Evolutionary conservation across 53 echinoderm and acorn worm species (phyloP).

Genomic region (Henricia sp.): DNA sequence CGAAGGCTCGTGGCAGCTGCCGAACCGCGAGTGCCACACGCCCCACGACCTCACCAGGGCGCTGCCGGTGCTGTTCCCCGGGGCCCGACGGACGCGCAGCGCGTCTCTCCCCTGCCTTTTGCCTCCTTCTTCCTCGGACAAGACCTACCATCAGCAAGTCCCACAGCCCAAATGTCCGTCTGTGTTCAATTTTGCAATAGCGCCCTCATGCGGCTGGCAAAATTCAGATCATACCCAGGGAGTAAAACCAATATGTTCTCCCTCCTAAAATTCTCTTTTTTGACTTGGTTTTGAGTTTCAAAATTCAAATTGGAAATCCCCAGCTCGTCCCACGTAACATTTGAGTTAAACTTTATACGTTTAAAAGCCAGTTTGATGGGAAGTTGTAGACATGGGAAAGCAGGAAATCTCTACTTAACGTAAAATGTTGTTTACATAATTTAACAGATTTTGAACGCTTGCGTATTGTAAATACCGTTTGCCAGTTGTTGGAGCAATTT

Average conservation of each 20-base stretch:
- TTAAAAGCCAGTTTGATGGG: no score
- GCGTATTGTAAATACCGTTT: no score
- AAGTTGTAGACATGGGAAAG: no score
- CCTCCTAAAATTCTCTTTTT: constrained; percentile 28
- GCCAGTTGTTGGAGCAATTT: no score
- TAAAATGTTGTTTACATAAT: no score
- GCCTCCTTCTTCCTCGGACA: constrained; percentile 16
- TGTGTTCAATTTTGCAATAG: constrained; percentile 57
- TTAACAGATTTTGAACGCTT: no score
- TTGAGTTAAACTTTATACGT: no score
- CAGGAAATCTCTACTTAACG: no score
- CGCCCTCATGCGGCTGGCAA: constrained; percentile 55
- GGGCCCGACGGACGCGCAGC: constrained; percentile 36
- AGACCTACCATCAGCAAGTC: constrained; percentile 23
- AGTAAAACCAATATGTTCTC: constrained; percentile 51
- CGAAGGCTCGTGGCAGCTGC: constrained; percentile 20
- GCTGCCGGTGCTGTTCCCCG: constrained; percentile 43
- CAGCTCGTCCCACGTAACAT: no score
- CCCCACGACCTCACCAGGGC: constrained; percentile 17
- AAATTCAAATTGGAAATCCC: no score
- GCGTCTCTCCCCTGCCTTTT: constrained; percentile 52
- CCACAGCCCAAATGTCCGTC: constrained; percentile 44
- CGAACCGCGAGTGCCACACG: constrained; percentile 36
- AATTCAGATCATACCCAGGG: constrained; percentile 32
- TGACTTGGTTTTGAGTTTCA: no score